Evolutionary conservation across 2,113 vertebrate species (phyloP).

Genomic region (Cinclus cinclus): DNA sequence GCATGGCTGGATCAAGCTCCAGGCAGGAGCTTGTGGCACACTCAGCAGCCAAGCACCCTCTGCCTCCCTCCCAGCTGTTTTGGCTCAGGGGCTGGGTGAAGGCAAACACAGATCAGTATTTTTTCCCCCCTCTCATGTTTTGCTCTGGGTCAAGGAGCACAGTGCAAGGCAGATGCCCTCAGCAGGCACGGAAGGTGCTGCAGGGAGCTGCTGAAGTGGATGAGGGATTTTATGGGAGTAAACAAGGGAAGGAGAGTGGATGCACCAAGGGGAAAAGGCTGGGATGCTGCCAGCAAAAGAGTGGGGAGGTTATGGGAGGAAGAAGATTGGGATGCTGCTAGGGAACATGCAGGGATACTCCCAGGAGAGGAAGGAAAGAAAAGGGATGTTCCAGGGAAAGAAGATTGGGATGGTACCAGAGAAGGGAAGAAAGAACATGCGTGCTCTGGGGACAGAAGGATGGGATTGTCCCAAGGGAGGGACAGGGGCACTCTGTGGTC

Average conservation of each 20-base stretch:
- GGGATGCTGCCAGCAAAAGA: not conserved
- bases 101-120: not conserved
- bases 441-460: not conserved
- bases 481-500: not conserved
- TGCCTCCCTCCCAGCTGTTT: not conserved
- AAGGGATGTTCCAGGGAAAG: not conserved
- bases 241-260: not conserved
- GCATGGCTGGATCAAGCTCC: not conserved
- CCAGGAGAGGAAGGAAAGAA: not conserved
- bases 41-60: not conserved
- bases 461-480: not conserved
- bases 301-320: not conserved
- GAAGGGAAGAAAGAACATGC: not conserved
- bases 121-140: not conserved
- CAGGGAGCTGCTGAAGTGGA: not conserved
- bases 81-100: not conserved
- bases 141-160: not conserved
- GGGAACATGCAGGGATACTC: not conserved
- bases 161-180: not conserved
- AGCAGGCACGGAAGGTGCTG: accelerated
- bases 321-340: not conserved
- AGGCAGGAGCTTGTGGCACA: not conserved
- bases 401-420: not conserved
- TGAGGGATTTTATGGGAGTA: not conserved
- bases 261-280: not conserved